A percentile compares a stretch with the other conserved stretches of the same genome.
Evolutionary conservation across 2,888 invertebrate genomes (phyloP).

Genomic region (Hydrotaea cyrtoneurina): DNA sequence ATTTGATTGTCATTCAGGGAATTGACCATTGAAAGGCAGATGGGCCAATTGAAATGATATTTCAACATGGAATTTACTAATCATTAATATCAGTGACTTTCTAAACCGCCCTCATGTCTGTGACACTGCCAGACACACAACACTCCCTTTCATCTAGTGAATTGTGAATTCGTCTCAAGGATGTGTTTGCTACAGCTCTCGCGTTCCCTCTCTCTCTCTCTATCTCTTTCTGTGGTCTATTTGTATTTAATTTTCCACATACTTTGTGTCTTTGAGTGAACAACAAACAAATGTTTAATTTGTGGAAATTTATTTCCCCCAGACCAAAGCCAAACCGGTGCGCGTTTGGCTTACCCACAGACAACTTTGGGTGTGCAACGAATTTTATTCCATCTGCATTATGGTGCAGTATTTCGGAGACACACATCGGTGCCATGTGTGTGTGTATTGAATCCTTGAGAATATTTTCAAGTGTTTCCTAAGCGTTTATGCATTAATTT

Average conservation of each 20-base stretch:
- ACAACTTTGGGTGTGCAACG: background rate
- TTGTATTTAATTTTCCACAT: slow-evolving; percentile 13
- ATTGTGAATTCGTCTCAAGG: background rate
- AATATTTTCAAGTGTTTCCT: background rate
- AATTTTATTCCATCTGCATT: background rate
- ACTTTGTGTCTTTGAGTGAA: background rate
- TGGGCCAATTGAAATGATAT: no score
- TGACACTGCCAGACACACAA: no score
- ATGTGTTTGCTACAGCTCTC: background rate
- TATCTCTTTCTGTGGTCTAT: background rate
- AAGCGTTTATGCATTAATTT: slow-evolving; percentile 13
- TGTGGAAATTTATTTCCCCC: slow-evolving; percentile 23
- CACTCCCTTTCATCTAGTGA: background rate
- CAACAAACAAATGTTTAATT: slow-evolving; percentile 13
- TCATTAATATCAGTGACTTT: no score
- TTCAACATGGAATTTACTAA: no score
- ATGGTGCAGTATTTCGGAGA: background rate
- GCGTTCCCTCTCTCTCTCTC: background rate
- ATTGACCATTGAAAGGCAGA: no score
- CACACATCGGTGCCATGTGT: background rate
- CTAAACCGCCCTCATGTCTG: no score
- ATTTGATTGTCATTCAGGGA: no score
- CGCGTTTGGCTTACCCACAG: background rate
- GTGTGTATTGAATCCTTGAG: slow-evolving; percentile 8
- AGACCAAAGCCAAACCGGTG: background rate